phyloP scores from a whole-genome alignment of 2,113 vertebrate species.

The Pica pica region DNA sequence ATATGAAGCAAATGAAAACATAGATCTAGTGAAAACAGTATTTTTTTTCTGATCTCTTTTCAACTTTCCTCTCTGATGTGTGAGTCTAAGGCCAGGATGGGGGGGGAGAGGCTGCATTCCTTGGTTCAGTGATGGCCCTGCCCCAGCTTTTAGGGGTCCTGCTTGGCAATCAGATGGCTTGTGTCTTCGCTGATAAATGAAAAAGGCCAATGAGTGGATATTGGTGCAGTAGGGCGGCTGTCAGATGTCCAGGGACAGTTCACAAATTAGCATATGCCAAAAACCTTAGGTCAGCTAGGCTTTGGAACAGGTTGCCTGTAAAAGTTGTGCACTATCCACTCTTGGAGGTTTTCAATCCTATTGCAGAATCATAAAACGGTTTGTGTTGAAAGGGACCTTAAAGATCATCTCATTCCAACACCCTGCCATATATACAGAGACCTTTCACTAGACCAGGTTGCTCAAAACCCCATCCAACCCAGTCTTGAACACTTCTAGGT shows the following conservation, averaged over 20 bases:
- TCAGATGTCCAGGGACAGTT: neutral
- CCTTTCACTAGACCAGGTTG: neutral
- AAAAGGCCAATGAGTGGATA: neutral
- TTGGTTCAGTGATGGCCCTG: neutral
- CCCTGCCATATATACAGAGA: neutral
- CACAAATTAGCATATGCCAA: neutral
- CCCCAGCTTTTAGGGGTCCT: neutral
- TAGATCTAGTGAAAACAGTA: neutral
- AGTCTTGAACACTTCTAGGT: neutral
- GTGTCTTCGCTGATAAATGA: neutral
- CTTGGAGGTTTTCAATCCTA: neutral
- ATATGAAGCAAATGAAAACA: slow-evolving; percentile 55
- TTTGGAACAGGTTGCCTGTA: neutral
- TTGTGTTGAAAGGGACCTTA: neutral
- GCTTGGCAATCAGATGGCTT: neutral
- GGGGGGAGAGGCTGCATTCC: neutral
- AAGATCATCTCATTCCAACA: neutral
- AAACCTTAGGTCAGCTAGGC: neutral
- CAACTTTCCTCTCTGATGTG: neutral
- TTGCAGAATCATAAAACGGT: neutral
- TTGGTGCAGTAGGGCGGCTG: neutral
- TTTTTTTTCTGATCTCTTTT: slow-evolving; percentile 26
- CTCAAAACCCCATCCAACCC: neutral
- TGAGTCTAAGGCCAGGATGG: neutral
- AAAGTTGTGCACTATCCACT: neutral